Base-by-base conservation (phyloP, 2,113 vertebrate genomes). In the Pipra filicauda region DNA sequence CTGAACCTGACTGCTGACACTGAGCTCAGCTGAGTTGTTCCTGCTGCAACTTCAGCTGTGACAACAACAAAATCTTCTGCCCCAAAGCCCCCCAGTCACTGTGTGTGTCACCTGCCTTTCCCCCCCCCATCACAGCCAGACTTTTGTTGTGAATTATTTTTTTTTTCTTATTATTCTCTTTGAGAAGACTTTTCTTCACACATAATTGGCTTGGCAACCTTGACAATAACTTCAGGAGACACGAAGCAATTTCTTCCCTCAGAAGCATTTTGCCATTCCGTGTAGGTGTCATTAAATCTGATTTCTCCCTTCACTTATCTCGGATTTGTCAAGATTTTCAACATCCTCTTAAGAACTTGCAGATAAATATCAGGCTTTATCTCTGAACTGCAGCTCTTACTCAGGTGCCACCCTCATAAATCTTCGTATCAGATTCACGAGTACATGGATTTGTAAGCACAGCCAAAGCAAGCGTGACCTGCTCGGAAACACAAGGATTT, bases 251-350 rank as follows among this genome's bases (percentile, higher is more conserved):
- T 81, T 74, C 82, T 84, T 48, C 78, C 71, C 85, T 91, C 52
- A 82, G 24, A 26, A 92, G 61, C 72, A 22, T 94, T 92, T 26
- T 94, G 84, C 93, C 77, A 66, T 93, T 35, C 91, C 72, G 54
- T 89, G 84, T 75, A 93, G 85, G 87, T 94, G 66, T 88, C 71
- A 33, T 33, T 87, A 86, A 81, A 86, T 86, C 93, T 93, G 77
- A 90, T 95, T 37, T 85, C 46, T 85, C 59, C 64, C 54, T 91
- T 92, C 66, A 33, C 48, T 82, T 64, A 87, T 14, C 78, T 86
- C 35, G 51, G 82, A 61, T 91, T 76, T 96, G 85, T 92, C 81
- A 96, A 96, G 83, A 39, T 95, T 81, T 76, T 86, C 75, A 87
- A 52, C 74, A 77, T 92, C 93, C 80, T 79, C 75, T 83, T 22